Evolutionary conservation across 1,140 invertebrate genomes (phyloP).

Genomic region (Laupala kohalensis): DNA sequence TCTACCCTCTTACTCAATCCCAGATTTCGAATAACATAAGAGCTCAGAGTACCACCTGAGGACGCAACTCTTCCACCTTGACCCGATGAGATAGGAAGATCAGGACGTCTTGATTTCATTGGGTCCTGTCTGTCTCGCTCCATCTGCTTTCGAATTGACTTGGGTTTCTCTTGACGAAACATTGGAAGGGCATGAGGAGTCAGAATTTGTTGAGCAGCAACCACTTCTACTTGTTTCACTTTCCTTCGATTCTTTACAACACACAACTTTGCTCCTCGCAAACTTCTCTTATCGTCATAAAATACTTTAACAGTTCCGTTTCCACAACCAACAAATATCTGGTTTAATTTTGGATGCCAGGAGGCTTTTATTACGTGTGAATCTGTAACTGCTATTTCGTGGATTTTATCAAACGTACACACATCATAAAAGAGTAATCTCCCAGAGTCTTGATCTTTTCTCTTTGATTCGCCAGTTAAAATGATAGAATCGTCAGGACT

Average conservation of each 20-base stretch:
- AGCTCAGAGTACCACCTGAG: slow-evolving; percentile 90
- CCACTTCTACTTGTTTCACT: slow-evolving; percentile 68
- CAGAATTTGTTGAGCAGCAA: slow-evolving; percentile 87
- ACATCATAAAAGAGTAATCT: slow-evolving; percentile 71
- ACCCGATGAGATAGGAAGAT: slow-evolving; percentile 87
- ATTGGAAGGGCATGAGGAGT: slow-evolving; percentile 92
- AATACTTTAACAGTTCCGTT: slow-evolving; percentile 83
- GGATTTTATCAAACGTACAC: slow-evolving; percentile 59
- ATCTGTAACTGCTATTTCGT: slow-evolving; percentile 58
- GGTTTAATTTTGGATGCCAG: slow-evolving; percentile 96
- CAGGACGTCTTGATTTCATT: slow-evolving; percentile 81
- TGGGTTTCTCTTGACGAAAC: slow-evolving; percentile 83
- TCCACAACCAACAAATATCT: slow-evolving; percentile 85
- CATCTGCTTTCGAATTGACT: slow-evolving; percentile 79
- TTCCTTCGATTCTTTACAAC: slow-evolving; percentile 68
- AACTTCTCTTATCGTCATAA: slow-evolving; percentile 75
- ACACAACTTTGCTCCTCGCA: slow-evolving; percentile 84
- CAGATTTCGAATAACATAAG: slow-evolving; percentile 91
- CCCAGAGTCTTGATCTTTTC: slow-evolving; percentile 54
- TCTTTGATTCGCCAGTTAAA: slow-evolving; percentile 74
- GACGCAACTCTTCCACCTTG: slow-evolving; percentile 87
- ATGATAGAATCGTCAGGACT: slow-evolving; percentile 87
- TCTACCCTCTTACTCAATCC: slow-evolving; percentile 86
- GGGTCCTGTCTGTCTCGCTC: slow-evolving; percentile 87
- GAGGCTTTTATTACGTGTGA: slow-evolving; percentile 76